Evolutionary conservation across 2,797 vertebrate genomes (phyloP).

Genomic region (Scolopax rusticola): DNA sequence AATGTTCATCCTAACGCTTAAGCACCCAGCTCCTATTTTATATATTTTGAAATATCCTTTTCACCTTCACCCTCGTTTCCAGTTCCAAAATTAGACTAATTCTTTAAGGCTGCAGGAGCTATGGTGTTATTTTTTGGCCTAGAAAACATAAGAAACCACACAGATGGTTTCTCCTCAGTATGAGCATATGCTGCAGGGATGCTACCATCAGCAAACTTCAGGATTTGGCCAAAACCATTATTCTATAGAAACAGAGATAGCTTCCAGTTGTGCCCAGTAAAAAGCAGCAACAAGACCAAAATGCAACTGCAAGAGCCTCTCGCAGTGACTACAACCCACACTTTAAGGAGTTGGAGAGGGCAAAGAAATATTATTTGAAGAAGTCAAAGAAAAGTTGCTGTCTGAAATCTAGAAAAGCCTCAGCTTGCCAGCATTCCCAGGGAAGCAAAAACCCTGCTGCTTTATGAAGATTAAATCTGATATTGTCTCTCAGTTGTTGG

Average conservation of each 20-base stretch:
- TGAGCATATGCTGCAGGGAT: not conserved
- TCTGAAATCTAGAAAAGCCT: slow-evolving; percentile 8
- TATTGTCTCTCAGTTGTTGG: not conserved
- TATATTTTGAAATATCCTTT: not conserved
- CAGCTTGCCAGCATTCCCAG: not conserved
- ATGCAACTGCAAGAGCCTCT: not conserved
- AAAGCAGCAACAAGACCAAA: not conserved
- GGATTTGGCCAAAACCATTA: not conserved
- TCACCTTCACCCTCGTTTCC: slow-evolving; percentile 13
- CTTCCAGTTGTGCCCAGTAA: not conserved
- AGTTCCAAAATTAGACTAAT: not conserved
- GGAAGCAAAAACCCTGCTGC: not conserved
- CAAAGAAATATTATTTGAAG: not conserved
- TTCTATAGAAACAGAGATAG: not conserved
- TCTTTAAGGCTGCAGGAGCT: slow-evolving; percentile 6
- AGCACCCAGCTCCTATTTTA: not conserved
- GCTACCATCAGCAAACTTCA: not conserved
- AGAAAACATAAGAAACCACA: slow-evolving; percentile 12
- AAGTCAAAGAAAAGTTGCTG: not conserved
- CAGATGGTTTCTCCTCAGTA: not conserved
- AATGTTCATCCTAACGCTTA: not conserved
- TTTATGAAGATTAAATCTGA: slow-evolving; percentile 15
- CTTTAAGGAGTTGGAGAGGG: not conserved
- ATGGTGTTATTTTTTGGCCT: slow-evolving; percentile 43
- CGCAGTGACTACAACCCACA: accelerated